phyloP scores from a whole-genome alignment of 1,140 invertebrate species.

The Oryctes rhinoceros region DNA sequence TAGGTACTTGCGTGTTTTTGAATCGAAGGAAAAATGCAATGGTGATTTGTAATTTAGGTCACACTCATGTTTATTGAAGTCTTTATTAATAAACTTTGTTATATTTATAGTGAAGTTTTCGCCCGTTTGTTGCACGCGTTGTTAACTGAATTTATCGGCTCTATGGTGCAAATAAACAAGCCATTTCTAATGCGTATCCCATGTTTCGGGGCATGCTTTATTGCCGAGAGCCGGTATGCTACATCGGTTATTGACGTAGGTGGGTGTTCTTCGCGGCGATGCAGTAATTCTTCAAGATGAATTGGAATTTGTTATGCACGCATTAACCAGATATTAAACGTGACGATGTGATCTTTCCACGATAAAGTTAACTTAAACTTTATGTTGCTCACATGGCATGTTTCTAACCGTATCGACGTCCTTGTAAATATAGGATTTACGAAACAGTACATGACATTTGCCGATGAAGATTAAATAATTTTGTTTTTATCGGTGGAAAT shows the following conservation, averaged over 20 bases:
- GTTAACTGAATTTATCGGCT: constrained; percentile 23
- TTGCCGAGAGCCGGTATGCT: not conserved
- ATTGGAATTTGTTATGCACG: no score
- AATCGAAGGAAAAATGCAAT: constrained; percentile 11
- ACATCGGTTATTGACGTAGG: not conserved
- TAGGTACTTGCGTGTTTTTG: not conserved
- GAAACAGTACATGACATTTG: no score
- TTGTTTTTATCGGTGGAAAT: no score
- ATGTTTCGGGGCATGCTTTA: not conserved
- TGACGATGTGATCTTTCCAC: no score
- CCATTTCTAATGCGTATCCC: constrained; percentile 1
- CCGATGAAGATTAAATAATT: no score
- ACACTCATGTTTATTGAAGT: constrained; percentile 30
- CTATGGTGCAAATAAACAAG: constrained; percentile 17
- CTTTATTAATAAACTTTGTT: constrained; percentile 32
- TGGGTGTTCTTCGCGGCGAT: not conserved
- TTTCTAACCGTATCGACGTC: no score
- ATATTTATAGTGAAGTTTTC: constrained; percentile 33
- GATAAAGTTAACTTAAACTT: no score
- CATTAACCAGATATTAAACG: no score
- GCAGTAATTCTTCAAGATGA: no score
- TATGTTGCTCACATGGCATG: no score
- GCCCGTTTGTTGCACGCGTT: not conserved
- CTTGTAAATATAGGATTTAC: no score
- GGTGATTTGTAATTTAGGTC: constrained; percentile 32